These are phyloP conservation scores for Philopedon plagiatum DNA, from an alignment of 2,888 invertebrate species.

Conservation along the genomic window DNA sequence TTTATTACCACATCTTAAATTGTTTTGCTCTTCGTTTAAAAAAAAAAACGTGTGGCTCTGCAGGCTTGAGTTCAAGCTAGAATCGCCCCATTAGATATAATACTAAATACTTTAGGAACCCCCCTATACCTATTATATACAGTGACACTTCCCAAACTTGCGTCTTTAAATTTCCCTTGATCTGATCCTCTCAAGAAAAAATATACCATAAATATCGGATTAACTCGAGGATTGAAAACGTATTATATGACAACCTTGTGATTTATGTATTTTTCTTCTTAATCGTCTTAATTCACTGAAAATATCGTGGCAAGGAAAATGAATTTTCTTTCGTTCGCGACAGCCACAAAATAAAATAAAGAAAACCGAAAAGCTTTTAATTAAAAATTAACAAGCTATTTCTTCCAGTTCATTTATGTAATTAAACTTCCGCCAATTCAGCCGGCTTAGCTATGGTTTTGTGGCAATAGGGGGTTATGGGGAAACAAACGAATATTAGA, in stretches of 20 bases:
- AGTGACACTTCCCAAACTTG: no score
- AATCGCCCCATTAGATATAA: no score
- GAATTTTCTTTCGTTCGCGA: constrained; percentile 15
- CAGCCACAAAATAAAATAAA: constrained; percentile 23
- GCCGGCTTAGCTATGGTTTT: constrained; percentile 4
- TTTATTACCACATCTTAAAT: no score
- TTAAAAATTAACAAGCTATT: constrained; percentile 40
- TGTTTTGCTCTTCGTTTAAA: no score
- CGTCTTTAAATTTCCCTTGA: not conserved
- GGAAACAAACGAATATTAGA: not conserved
- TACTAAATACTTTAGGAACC: no score
- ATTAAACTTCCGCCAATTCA: constrained; percentile 17
- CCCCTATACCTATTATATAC: no score
- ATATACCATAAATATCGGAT: constrained; percentile 1
- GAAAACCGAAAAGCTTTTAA: constrained; percentile 25
- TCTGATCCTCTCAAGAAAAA: not conserved
- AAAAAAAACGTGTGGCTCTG: no score
- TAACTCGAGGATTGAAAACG: not conserved
- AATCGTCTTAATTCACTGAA: not conserved
- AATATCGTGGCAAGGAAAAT: constrained; percentile 11
- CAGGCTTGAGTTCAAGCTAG: no score
- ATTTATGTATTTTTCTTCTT: constrained; percentile 21
- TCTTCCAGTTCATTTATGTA: constrained; percentile 30
- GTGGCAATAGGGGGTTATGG: not conserved
- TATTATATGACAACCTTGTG: constrained; percentile 7